Conservation (phyloP, 2,797 vertebrate species). For the Trachops cirrhosus region DNA sequence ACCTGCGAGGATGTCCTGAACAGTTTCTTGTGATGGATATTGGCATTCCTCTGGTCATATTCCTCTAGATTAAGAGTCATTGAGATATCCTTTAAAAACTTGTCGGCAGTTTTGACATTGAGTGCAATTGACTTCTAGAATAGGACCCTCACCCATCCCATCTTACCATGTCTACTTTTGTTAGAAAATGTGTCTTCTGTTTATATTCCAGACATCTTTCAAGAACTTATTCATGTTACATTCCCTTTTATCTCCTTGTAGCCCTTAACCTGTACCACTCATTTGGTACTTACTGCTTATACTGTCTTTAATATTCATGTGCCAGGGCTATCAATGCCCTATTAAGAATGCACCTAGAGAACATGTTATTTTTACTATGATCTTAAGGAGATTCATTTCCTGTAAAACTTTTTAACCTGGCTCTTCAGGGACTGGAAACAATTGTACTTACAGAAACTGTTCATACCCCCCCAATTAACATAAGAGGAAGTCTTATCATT, state of each 20-base stretch:
- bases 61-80: neutral
- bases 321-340: neutral
- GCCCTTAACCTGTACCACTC: neutral
- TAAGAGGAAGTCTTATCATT: neutral
- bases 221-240: neutral
- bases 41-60: neutral
- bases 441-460: neutral
- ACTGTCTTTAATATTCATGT: neutral
- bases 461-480: neutral
- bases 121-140: neutral
- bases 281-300: neutral
- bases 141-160: neutral
- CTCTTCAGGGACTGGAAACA: neutral
- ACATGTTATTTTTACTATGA: neutral
- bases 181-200: neutral
- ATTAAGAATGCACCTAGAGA: neutral
- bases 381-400: neutral
- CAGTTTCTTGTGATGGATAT: neutral
- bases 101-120: neutral
- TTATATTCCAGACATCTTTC: neutral
- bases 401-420: neutral
- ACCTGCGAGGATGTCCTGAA: neutral
- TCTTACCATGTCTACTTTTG: neutral
- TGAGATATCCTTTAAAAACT: neutral
- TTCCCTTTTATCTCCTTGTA: neutral